Evolutionary conservation across 2,888 invertebrate species (phyloP), one percentile per base, ranked within the genome.

Genomic region (Nomada ferruginata): DNA sequence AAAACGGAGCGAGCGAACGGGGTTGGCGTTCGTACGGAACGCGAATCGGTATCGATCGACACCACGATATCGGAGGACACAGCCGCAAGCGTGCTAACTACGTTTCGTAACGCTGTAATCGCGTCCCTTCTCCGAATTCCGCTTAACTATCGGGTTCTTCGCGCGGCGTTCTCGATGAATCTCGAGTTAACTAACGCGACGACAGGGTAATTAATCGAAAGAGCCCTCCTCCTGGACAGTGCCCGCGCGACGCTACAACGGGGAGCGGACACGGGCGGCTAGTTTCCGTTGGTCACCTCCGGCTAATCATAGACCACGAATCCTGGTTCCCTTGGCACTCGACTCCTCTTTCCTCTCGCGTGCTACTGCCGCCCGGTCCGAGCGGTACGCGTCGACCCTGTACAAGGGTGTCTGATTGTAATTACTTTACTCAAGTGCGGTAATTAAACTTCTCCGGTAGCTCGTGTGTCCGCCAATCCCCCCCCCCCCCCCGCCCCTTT

Each of bases 391-490:
- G 15, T 36, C 60, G 18, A n/a, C 76, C 81, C 73, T 66, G 79
- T 85, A 91, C 93, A 90, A 91, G 91, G 92, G 93, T 93, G 92
- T 93, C 92, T 92, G 91, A 93, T 93, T 93, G 93, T 93, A 93
- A 93, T 93, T 93, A 93, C 93, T 92, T 92, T 90, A 89, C 93
- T 93, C 93, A 93, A 93, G 93, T 93, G 92, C 90, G 90, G 91
- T 93, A 91, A 93, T 93, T 93, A 93, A 92, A 91, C 89, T 90
- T 93, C 93, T 93, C 93, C 83, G 89, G 89, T 93, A 69, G 83
- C 83, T 89, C 87, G 87, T 89, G 90, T 88, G 89, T 86, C 89
- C 88, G 86, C 59, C 82, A 84, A 85, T 71, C 73, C 66, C 50
- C n/a, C n/a, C n/a, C n/a, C n/a, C 60, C 23, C 23, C 23, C 23